Evolutionary conservation across 2,113 vertebrate species (phyloP).

Genomic region (Rhadina sibilatrix): DNA sequence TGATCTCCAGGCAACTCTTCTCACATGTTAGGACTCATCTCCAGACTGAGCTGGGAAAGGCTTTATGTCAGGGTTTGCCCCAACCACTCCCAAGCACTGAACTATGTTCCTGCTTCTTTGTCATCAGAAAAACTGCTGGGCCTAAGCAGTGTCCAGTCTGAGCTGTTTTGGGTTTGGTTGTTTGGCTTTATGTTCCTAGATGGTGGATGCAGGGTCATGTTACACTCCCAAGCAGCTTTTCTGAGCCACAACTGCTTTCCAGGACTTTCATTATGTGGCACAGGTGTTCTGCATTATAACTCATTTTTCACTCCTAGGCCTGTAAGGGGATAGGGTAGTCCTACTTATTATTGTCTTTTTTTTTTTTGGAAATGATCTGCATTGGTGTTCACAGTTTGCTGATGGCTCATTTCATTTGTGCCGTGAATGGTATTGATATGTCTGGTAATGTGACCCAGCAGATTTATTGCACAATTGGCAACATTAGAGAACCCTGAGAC

Average conservation of each 20-base stretch:
- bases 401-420: constrained; percentile 73
- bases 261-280: constrained; percentile 52
- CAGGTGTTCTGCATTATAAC: constrained; percentile 71
- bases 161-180: neutral
- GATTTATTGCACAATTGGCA: constrained; percentile 72
- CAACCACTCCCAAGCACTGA: neutral
- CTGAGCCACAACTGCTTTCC: constrained; percentile 68
- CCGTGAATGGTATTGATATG: constrained; percentile 55
- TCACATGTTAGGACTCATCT: neutral
- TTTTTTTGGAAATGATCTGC: constrained; percentile 47
- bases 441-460: constrained; percentile 67
- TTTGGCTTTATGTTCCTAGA: neutral
- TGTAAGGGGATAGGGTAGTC: constrained; percentile 64
- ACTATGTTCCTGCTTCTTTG: neutral
- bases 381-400: constrained; percentile 41
- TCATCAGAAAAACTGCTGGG: neutral
- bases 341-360: constrained; percentile 26
- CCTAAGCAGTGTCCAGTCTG: neutral
- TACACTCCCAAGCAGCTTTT: constrained; percentile 42
- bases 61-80: neutral
- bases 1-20: neutral
- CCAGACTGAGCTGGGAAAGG: neutral
- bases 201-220: neutral
- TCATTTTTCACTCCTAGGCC: constrained; percentile 61
- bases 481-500: constrained; percentile 52